Evolutionary conservation across 2,113 vertebrate genomes (phyloP), one percentile per base, ranked within the genome.

Genomic region (Acanthisitta chloris): DNA sequence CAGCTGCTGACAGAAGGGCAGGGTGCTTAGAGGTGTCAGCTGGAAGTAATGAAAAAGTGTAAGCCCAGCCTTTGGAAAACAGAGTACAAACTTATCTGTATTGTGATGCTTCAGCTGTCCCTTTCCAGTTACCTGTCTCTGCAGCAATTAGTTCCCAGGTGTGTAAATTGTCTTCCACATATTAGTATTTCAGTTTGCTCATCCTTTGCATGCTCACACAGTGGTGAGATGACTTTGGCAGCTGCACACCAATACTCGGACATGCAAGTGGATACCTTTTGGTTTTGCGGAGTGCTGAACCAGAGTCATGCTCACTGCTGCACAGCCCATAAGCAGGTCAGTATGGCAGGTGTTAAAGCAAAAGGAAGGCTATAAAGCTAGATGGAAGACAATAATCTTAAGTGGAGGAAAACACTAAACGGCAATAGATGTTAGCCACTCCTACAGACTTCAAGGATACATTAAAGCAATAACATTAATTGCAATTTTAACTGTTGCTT

Each of bases 401-500:
- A 86, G 18, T 49, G 26, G 10, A 74, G n/a, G 42, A 95, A 72
- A 88, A 59, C 71, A 96, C 86, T 74, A 93, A 94, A 96, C 76
- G 80, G 59, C 86, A 94, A 62, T 81, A 65, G 52, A 74, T 74
- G 72, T 64, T 88, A 70, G 40, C 18, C 38, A 59, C 66, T 95
- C 88, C 91, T 92, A 77, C 12, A 70, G 81, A 85, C 57, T 91
- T 86, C 38, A 70, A 90, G 74, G 65, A 90, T 40, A 48, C 84
- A 92, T 89, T 59, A 62, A 96, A 95, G 80, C 64, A 81, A 13
- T 52, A 79, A 74, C 29, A 72, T 92, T 72, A 96, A 94, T 88
- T 88, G 90, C 59, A 87, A 83, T 95, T 97, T 95, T 94, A 96
- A 96, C 64, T 72, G 70, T 95, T 97, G 77, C 73, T 92, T 91